A percentile compares a stretch with the other conserved stretches of the same genome.
phyloP scores from a whole-genome alignment of 2,113 vertebrate species.

The Tragelaphus imberbis region DNA sequence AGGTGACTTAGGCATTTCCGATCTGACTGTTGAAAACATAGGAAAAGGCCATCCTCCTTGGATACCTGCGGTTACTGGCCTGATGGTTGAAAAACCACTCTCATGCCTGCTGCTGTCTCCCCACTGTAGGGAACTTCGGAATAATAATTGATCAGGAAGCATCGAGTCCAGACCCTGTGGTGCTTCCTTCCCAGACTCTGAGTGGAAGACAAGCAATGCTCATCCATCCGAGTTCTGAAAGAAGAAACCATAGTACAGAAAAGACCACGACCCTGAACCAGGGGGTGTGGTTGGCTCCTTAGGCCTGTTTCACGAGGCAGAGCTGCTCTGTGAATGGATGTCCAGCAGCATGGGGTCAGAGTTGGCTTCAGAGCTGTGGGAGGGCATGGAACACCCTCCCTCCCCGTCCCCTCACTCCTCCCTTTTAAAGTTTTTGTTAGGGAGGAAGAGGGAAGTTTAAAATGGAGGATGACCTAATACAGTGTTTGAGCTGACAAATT shows the following conservation, averaged over 20 bases:
- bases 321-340: not conserved
- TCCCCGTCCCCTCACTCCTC: too few species aligned
- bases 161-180: not conserved
- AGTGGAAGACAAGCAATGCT: not conserved
- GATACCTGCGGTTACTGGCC: not conserved
- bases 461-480: not conserved
- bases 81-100: not conserved
- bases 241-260: not conserved
- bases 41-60: not conserved
- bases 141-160: not conserved
- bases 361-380: not conserved
- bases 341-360: not conserved
- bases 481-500: not conserved
- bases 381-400: too few species aligned
- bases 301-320: rapidly evolving
- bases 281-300: not conserved
- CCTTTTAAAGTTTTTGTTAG: not conserved
- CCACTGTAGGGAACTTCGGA: not conserved
- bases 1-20: not conserved
- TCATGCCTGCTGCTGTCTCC: not conserved
- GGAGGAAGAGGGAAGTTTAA: not conserved
- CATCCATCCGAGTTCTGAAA: not conserved
- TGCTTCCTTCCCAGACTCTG: not conserved
- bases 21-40: not conserved
- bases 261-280: too few species aligned